A percentile compares a stretch with the other conserved stretches of the same genome.
phyloP scores from a whole-genome alignment of 2,888 invertebrate genomes.

The Dolomedes plantarius region DNA sequence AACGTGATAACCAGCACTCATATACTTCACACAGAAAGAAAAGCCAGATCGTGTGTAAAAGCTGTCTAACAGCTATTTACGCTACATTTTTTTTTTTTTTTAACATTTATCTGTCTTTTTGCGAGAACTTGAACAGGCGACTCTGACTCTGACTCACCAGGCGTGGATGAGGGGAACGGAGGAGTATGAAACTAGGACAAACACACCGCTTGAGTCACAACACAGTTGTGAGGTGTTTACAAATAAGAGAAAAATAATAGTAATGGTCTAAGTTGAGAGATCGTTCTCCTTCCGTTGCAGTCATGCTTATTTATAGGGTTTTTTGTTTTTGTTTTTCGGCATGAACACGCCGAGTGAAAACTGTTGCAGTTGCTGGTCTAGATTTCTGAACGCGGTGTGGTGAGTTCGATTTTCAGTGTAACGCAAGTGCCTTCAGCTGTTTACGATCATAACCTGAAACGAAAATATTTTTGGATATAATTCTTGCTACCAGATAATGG shows the following conservation, averaged over 20 bases:
- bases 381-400: not conserved
- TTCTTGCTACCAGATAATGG: no score
- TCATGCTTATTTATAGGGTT: conserved; percentile 1
- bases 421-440: no score
- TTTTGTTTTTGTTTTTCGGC: not conserved
- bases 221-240: not conserved
- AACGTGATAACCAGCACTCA: no score
- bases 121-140: not conserved
- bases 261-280: not conserved
- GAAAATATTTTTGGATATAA: no score
- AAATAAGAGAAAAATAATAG: not conserved
- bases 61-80: no score
- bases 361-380: not conserved
- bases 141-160: not conserved
- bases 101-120: no score
- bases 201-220: not conserved
- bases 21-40: no score
- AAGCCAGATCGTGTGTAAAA: no score
- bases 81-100: no score
- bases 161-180: not conserved
- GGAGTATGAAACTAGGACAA: not conserved
- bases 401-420: no score
- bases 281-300: not conserved
- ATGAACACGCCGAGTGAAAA: not conserved
- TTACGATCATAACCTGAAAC: no score